Evolutionary conservation across 2,113 vertebrate species (phyloP).

Genomic region (Romanogobio albipinnatus): DNA sequence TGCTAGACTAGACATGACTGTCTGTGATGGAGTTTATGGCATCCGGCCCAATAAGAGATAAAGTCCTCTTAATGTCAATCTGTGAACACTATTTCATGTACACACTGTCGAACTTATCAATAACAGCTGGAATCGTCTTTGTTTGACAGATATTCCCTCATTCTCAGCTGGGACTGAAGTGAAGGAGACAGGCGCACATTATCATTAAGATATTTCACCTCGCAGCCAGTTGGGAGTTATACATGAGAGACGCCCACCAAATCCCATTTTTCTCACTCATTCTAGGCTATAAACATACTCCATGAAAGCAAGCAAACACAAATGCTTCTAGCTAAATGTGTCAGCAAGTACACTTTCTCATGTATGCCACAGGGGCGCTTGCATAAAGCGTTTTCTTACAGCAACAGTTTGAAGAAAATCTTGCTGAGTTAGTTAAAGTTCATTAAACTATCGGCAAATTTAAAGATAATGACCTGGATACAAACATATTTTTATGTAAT

Average conservation of each 20-base stretch:
- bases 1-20: constrained; percentile 16
- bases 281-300: background rate
- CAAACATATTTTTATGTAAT: background rate
- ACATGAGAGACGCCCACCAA: background rate
- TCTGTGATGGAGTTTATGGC: constrained; percentile 17
- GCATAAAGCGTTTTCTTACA: background rate
- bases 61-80: background rate
- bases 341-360: background rate
- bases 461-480: background rate
- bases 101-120: background rate
- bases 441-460: background rate
- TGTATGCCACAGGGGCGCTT: background rate
- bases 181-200: background rate
- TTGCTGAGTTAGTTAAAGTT: background rate
- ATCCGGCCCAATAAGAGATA: constrained; percentile 15
- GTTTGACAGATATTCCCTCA: constrained; percentile 11
- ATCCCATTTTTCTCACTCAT: background rate
- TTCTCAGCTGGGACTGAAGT: background rate
- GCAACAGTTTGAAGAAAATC: background rate
- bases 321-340: constrained; percentile 3
- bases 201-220: constrained; percentile 10
- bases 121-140: background rate
- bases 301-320: background rate
- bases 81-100: constrained; percentile 9
- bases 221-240: constrained; percentile 13